Evolutionary conservation across 2,113 vertebrate genomes (phyloP), one percentile per base, ranked within the genome.

Genomic region (Oriolus oriolus): DNA sequence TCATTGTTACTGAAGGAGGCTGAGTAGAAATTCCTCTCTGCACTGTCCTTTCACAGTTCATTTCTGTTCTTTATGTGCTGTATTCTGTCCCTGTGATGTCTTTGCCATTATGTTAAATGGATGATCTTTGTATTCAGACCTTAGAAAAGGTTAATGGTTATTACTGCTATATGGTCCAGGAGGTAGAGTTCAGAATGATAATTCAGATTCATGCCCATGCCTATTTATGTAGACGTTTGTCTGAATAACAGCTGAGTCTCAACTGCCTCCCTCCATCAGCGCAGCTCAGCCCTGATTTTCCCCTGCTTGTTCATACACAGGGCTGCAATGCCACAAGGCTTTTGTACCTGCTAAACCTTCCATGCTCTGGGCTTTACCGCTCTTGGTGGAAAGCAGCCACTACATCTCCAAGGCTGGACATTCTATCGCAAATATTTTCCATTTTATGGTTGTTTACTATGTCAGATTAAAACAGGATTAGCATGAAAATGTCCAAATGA

Each of bases 131-230:
- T 88, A 88, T 77, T 82, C 75, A 84, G 85, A 53, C 65, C 89
- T 66, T 77, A 87, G 54, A 83, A 95, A 94, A 96, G 84, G 74
- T 94, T 97, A 95, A 96, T 89, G 78, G 47, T 90, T 95, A 93
- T 93, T 95, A 66, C 89, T 89, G 71, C 66, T 80, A 11, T 65
- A 61, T 74, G 66, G 41, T 81, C 77, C 54, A 71, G 69, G 71
- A 95, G 44, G 70, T 68, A 89, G 89, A 85, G 65, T 84, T 81
- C 64, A 68, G 87, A 78, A 91, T 53, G 56, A 47, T 84, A 89
- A 78, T 89, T 87, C 69, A 73, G n/a, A 80, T 80, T 86, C 79
- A 80, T 80, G 37, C 33, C n/a, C 10, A 9, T 84, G 54, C 52
- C 61, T 60, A 74, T 93, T 83, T 73, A 49, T 41, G 42, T 14